Conservation (phyloP, 2,888 invertebrate genomes). For the Tineola bisselliella region DNA sequence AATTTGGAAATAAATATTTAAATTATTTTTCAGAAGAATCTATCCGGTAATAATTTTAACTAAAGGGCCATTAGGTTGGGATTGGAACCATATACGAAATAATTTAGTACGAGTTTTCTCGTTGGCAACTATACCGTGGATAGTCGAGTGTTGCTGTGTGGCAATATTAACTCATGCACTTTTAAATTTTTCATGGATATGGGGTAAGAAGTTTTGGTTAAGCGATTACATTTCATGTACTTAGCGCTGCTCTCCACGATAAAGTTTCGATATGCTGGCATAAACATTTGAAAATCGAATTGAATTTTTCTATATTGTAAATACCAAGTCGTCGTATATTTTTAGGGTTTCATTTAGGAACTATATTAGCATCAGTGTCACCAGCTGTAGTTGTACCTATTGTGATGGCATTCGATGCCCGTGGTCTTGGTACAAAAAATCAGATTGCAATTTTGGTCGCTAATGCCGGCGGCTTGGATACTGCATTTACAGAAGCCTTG, state of each 20-base stretch:
- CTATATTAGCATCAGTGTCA: conserved; percentile 90
- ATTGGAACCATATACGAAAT: conserved; percentile 60
- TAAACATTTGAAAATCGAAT: too few relatives aligned
- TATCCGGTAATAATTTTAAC: conserved; percentile 61
- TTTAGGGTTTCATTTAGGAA: conserved; percentile 78
- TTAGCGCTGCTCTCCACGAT: too few relatives aligned
- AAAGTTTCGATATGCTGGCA: too few relatives aligned
- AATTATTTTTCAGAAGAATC: conserved; percentile 44
- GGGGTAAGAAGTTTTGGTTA: conserved; percentile 39
- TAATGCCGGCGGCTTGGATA: conserved; percentile 94
- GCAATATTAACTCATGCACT: conserved; percentile 51
- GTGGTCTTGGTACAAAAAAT: conserved; percentile 88
- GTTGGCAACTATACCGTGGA: conserved; percentile 58
- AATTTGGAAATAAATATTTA: too few relatives aligned
- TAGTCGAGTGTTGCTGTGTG: conserved; percentile 53
- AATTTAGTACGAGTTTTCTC: conserved; percentile 59
- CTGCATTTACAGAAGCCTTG: conserved; percentile 92
- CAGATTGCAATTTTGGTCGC: conserved; percentile 93
- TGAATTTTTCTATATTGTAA: too few relatives aligned
- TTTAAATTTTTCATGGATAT: conserved; percentile 58
- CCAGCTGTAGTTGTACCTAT: conserved; percentile 96
- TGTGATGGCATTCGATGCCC: conserved; percentile 77
- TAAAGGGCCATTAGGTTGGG: conserved; percentile 57
- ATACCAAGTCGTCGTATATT: not conserved
- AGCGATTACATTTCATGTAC: not conserved